Conservation (phyloP, 1,140 invertebrate genomes). For the Ruditapes philippinarum region DNA sequence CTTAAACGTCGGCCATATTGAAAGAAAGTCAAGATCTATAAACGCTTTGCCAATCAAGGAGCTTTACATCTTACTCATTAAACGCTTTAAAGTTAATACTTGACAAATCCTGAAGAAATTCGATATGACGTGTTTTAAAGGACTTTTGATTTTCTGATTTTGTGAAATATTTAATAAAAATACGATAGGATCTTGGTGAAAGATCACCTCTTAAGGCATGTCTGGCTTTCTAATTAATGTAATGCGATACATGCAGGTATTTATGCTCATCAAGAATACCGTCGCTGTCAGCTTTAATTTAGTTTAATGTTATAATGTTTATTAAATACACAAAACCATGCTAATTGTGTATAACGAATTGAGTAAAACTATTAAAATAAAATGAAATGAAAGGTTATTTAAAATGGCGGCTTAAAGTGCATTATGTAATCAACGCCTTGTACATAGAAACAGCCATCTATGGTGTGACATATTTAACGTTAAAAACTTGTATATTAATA, state of each 20-base stretch:
- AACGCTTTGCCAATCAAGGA: constrained; percentile 7
- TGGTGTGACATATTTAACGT: no score
- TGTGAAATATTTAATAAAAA: constrained; percentile 51
- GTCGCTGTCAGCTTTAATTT: constrained; percentile 6
- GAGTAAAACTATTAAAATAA: no score
- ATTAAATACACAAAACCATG: not conserved
- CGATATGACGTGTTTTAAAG: constrained; percentile 6
- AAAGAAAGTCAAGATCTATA: constrained; percentile 59
- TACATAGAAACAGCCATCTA: no score
- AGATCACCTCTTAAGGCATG: not conserved
- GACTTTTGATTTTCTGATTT: constrained; percentile 49
- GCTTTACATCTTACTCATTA: constrained; percentile 23
- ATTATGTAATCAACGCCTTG: no score
- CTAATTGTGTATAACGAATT: no score
- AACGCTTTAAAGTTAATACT: constrained; percentile 51
- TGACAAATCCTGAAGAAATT: constrained; percentile 10
- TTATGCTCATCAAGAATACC: not conserved
- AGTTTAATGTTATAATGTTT: not conserved
- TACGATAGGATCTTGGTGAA: constrained; percentile 35
- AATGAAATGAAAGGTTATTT: no score
- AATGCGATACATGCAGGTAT: not conserved
- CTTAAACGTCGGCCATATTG: constrained; percentile 18
- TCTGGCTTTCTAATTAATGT: not conserved
- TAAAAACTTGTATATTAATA: no score
- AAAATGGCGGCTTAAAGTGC: no score